Evolutionary conservation across 2,113 vertebrate species (phyloP).

Genomic region (Aramus guarauna): DNA sequence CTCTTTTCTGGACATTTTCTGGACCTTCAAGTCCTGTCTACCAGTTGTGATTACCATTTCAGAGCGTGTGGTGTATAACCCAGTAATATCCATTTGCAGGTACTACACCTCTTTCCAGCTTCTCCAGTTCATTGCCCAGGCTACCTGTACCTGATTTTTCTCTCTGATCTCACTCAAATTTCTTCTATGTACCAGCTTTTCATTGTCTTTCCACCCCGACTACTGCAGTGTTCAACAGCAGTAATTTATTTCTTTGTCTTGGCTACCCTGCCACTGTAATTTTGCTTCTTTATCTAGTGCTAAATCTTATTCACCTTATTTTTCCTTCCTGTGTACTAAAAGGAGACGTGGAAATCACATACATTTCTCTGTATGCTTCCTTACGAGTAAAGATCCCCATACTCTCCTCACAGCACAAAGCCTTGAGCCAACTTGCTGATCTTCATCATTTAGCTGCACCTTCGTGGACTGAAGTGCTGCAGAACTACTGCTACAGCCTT

Average conservation of each 20-base stretch:
- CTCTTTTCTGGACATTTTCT: not conserved
- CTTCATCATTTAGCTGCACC: not conserved
- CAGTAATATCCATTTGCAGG: not conserved
- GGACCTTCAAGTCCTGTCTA: not conserved
- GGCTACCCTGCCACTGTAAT: not conserved
- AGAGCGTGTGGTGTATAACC: not conserved
- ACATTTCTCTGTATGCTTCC: not conserved
- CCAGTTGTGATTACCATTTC: not conserved
- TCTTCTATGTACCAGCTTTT: not conserved
- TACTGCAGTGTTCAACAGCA: not conserved
- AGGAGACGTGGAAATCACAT: not conserved
- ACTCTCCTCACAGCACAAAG: not conserved
- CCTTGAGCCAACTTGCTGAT: not conserved
- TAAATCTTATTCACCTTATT: not conserved
- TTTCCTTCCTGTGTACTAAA: not conserved
- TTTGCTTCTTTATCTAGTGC: not conserved
- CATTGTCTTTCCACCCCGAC: not conserved
- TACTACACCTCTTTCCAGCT: not conserved
- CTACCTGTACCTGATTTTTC: not conserved
- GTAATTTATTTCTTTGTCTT: not conserved
- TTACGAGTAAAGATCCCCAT: not conserved
- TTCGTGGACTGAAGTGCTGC: not conserved
- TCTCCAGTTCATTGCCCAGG: not conserved
- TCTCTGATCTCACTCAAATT: not conserved
- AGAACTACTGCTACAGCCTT: not conserved